These are phyloP conservation scores for Onychostoma macrolepis DNA, from an alignment of 2,113 vertebrate genomes.

Conservation along the genomic window DNA sequence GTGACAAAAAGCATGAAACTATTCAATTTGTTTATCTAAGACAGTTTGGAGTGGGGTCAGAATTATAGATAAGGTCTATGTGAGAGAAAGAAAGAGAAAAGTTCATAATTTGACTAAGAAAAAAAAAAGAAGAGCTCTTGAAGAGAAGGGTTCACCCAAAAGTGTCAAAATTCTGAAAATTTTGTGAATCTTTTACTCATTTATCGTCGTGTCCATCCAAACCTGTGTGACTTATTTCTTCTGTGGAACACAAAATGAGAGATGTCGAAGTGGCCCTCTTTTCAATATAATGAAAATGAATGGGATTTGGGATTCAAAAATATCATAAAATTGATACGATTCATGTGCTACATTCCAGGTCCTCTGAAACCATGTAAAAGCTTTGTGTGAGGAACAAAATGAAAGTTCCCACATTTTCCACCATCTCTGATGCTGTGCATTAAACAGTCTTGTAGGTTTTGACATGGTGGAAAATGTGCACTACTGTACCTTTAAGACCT, in stretches of 20 bases:
- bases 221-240: neutral
- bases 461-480: neutral
- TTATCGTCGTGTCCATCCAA: neutral
- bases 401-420: neutral
- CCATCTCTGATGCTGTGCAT: neutral
- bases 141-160: no score
- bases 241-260: neutral
- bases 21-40: neutral
- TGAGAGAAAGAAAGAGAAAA: neutral
- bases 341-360: neutral
- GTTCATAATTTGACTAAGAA: neutral
- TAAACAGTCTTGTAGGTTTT: neutral
- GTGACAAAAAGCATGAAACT: constrained; percentile 12
- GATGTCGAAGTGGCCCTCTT: neutral
- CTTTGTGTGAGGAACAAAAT: neutral
- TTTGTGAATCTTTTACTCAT: neutral
- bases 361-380: neutral
- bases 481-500: neutral
- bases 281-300: neutral
- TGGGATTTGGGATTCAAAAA: neutral
- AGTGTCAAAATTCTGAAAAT: neutral
- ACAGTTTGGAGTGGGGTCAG: neutral
- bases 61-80: neutral
- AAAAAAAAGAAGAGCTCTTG: neutral
- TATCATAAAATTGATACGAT: neutral